These are phyloP conservation scores for Heliocidaris erythrogramma DNA, from an alignment of 35 echinoderm and acorn worm species.

Conservation along the genomic window DNA sequence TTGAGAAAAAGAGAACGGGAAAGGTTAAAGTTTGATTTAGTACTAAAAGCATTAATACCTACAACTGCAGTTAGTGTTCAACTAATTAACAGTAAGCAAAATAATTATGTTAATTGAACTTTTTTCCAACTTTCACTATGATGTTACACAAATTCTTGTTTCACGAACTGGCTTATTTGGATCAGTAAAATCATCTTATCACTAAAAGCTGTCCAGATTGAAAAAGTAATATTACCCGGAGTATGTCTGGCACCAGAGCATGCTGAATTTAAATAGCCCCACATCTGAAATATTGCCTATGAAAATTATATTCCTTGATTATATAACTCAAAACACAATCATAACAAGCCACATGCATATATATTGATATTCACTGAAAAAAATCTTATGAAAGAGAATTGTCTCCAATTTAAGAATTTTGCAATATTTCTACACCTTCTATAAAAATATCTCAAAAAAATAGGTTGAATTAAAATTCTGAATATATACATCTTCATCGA, in stretches of 20 bases:
- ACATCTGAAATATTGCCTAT: background rate
- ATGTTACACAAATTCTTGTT: too few relatives aligned
- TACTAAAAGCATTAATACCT: too few relatives aligned
- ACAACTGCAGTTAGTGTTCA: too few relatives aligned
- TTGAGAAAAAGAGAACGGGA: too few relatives aligned
- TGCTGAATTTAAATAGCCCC: background rate
- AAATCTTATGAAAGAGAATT: background rate
- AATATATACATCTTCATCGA: background rate
- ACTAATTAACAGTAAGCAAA: too few relatives aligned
- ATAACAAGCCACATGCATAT: background rate
- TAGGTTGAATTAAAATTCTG: background rate
- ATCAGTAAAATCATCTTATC: too few relatives aligned
- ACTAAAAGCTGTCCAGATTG: too few relatives aligned
- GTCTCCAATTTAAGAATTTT: background rate
- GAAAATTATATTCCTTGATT: background rate
- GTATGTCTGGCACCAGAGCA: background rate
- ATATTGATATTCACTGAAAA: background rate
- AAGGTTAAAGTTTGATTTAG: too few relatives aligned
- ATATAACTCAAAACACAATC: background rate
- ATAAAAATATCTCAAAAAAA: background rate
- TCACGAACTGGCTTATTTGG: too few relatives aligned
- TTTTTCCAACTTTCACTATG: too few relatives aligned
- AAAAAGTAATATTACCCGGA: too few relatives aligned
- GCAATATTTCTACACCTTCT: background rate
- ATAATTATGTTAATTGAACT: too few relatives aligned